Conservation (phyloP, 2,113 vertebrate species). For the Peucedramus taeniatus region DNA sequence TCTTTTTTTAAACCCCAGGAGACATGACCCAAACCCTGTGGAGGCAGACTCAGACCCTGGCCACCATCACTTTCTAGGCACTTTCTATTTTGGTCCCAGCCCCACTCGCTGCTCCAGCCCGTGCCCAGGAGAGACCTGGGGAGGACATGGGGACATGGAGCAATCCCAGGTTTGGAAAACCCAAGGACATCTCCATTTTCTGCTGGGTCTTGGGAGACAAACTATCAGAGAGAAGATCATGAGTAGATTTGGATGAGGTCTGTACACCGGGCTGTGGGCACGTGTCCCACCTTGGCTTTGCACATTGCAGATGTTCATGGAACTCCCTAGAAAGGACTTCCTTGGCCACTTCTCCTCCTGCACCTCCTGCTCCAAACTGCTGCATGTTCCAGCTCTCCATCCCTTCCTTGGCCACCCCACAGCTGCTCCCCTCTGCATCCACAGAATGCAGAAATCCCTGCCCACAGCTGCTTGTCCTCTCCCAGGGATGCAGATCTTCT, state of each 20-base stretch:
- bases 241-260: background rate
- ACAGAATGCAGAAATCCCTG: background rate
- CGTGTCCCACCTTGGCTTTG: background rate
- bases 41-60: background rate
- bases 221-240: background rate
- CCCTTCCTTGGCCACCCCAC: background rate
- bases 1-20: background rate
- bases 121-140: background rate
- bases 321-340: background rate
- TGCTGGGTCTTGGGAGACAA: background rate
- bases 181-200: background rate
- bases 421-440: background rate
- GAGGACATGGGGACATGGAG: rapidly evolving
- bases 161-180: background rate
- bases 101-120: background rate
- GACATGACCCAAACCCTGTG: background rate
- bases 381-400: background rate
- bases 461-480: background rate
- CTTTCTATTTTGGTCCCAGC: background rate
- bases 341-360: background rate
- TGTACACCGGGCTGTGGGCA: background rate
- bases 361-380: background rate
- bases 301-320: background rate
- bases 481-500: background rate
- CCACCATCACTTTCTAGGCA: background rate